A percentile compares a stretch with the other conserved stretches of the same genome.
These are phyloP conservation scores for Portunus trituberculatus DNA, from an alignment of 1,140 invertebrate genomes.

Conservation along the genomic window DNA sequence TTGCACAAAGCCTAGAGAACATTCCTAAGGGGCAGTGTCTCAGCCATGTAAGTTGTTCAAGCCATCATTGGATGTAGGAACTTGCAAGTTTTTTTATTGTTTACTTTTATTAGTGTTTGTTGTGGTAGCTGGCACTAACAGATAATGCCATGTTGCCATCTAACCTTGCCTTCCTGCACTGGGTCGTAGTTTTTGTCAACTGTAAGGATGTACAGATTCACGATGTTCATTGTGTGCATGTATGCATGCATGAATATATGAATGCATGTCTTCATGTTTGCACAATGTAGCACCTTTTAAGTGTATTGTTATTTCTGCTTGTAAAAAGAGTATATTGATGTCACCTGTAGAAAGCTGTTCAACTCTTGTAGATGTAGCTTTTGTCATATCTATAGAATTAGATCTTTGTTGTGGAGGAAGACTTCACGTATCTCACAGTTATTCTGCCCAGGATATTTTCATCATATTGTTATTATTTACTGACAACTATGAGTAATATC, in stretches of 20 bases:
- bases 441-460: too few relatives aligned
- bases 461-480: too few relatives aligned
- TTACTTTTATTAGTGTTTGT: neutral
- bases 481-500: too few relatives aligned
- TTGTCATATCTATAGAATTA: neutral
- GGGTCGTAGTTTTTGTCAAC: neutral
- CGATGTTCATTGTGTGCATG: neutral
- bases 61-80: conserved; percentile 13
- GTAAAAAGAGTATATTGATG: neutral
- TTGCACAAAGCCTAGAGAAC: conserved; percentile 77
- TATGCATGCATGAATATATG: neutral
- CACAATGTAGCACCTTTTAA: neutral
- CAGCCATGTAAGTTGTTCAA: conserved; percentile 72
- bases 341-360: neutral
- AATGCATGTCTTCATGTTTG: neutral
- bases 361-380: neutral
- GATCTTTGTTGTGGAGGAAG: neutral
- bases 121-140: conserved; percentile 11
- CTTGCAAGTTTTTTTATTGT: neutral
- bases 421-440: neutral
- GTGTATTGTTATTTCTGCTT: neutral
- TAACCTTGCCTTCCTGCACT: neutral
- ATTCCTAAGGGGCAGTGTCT: conserved; percentile 75
- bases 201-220: neutral
- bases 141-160: neutral